phyloP scores from a whole-genome alignment of 2,113 vertebrate species.

The Progne subis region DNA sequence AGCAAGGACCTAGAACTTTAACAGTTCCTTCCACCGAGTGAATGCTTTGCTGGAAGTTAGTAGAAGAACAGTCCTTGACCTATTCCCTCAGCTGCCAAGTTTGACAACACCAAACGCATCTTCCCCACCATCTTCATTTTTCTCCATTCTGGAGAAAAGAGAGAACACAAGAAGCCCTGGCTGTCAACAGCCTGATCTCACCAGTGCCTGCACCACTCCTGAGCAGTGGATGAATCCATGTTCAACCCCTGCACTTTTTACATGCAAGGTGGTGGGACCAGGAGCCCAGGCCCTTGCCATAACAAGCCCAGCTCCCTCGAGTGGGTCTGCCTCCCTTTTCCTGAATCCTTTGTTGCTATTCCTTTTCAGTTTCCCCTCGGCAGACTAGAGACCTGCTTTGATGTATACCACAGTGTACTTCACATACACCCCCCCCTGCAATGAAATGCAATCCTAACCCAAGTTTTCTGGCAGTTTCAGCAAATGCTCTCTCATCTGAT shows the following conservation, averaged over 20 bases:
- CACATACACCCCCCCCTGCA: accelerated
- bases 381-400: neutral
- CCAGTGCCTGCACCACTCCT: neutral
- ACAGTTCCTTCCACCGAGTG: neutral
- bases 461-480: neutral
- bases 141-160: neutral
- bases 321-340: neutral
- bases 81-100: neutral
- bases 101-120: neutral
- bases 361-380: neutral
- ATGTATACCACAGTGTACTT: neutral
- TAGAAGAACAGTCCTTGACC: neutral
- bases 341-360: neutral
- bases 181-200: neutral
- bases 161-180: neutral
- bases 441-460: neutral
- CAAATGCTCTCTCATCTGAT: neutral
- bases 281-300: neutral
- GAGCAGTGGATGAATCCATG: neutral
- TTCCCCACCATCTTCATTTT: neutral
- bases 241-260: neutral
- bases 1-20: neutral
- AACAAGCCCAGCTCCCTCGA: neutral
- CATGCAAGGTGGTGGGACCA: neutral
- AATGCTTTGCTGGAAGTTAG: neutral